Evolutionary conservation across 2,888 invertebrate species (phyloP), one percentile per base, ranked within the genome.

Genomic region (Tuta absoluta): DNA sequence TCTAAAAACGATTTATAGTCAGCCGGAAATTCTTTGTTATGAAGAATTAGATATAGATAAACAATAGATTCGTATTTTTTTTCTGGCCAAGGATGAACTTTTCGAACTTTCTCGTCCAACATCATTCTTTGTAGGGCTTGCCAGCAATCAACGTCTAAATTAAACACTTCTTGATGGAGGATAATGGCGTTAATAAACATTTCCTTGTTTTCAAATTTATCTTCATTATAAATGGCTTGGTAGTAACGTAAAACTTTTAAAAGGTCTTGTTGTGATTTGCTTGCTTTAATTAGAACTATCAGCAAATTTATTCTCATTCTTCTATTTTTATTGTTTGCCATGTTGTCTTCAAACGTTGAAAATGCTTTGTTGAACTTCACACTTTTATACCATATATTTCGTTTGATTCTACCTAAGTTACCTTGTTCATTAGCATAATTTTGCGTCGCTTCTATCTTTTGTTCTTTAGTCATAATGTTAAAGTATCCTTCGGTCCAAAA

Each of bases 381-480:
- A 72, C 78, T 86, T 66, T 76, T 69, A 63, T 81, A 87, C 84
- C 82, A 86, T 5, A 69, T 51, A 65, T 75, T 49, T 21, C 49
- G 17, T 21, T 49, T 49, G 49, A 49, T 49, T 21, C 10, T 10
- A 21, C 21, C n/a, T 10, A 49, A 84, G 10, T 49, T 21, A 10
- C 21, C 10, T 17, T 49, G 10, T n/a, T 19, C 49, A 49, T 17
- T 49, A 33, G 77, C 73, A 62, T 85, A 67, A 48, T 86, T 78
- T 23, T 69, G 65, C 21, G 83, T 66, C n/a, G 85, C 84, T 85
- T 85, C 86, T 51, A 63, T 81, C 66, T 65, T 75, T 62, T 84
- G 77, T 21, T 76, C 70, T 17, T 23, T 12, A 7, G 79, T 79
- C 73, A 87, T 79, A 21, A 84, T 65, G 38, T 71, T 65, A 64